phyloP scores from a whole-genome alignment of 2,113 vertebrate genomes.

The Menidia beryllina region DNA sequence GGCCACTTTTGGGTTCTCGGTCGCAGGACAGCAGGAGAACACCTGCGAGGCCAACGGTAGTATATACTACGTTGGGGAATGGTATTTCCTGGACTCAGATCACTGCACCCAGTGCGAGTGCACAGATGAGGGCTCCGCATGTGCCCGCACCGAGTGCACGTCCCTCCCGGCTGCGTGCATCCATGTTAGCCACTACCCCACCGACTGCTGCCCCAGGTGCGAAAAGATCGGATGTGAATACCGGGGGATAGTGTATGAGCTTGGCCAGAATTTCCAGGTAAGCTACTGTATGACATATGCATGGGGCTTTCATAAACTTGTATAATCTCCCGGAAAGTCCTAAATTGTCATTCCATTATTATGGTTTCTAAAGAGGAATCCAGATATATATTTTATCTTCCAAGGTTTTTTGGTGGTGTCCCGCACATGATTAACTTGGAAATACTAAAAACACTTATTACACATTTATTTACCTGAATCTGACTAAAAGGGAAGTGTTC shows the following conservation, averaged over 20 bases:
- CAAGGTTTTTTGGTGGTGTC: too few species aligned
- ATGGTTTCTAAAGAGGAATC: too few species aligned
- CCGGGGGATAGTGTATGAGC: slow-evolving; percentile 84
- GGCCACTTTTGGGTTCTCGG: slow-evolving; percentile 63
- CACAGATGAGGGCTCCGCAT: slow-evolving; percentile 81
- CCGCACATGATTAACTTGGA: too few species aligned
- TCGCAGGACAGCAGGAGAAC: slow-evolving; percentile 79
- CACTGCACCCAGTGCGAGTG: slow-evolving; percentile 88
- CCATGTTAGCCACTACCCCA: slow-evolving; percentile 88
- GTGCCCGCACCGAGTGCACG: slow-evolving; percentile 84
- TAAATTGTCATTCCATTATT: too few species aligned
- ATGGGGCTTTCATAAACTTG: background rate
- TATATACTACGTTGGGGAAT: slow-evolving; percentile 86
- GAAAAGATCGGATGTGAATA: slow-evolving; percentile 88
- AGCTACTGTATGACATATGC: background rate
- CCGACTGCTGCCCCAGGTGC: slow-evolving; percentile 87
- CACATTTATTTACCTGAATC: too few species aligned
- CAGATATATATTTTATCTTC: too few species aligned
- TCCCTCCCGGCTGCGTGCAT: slow-evolving; percentile 86
- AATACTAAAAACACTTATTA: too few species aligned
- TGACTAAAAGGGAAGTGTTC: background rate
- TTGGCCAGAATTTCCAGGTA: slow-evolving; percentile 86
- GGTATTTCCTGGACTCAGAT: slow-evolving; percentile 87
- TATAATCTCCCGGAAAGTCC: background rate
- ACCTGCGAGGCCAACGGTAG: slow-evolving; percentile 86